Conservation (phyloP, 2,888 invertebrate species). For the Rhodophaea formosa region DNA sequence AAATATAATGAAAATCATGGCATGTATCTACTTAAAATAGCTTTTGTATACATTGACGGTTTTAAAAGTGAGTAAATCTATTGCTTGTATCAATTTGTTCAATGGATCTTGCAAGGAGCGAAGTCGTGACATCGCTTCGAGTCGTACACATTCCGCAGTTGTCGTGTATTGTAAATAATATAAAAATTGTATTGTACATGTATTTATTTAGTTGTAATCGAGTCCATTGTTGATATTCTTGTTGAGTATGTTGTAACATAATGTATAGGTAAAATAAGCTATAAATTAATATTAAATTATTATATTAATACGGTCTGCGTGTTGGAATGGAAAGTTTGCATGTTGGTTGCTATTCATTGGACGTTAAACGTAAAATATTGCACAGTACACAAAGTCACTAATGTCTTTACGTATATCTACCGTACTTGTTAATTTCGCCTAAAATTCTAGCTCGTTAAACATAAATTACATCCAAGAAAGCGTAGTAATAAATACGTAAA, state of each 20-base stretch:
- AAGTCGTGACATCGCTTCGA: neutral
- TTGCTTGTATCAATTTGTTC: conserved; percentile 2
- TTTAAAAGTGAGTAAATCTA: too few relatives aligned
- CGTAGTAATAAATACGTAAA: too few relatives aligned
- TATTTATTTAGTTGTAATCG: conserved; percentile 68
- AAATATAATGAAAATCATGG: too few relatives aligned
- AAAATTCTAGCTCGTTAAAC: too few relatives aligned
- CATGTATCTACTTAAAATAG: too few relatives aligned
- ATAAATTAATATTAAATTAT: conserved; percentile 39
- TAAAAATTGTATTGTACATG: conserved; percentile 35
- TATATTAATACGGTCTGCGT: conserved; percentile 21
- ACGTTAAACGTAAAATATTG: neutral
- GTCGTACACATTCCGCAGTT: conserved; percentile 10
- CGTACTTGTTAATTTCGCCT: too few relatives aligned
- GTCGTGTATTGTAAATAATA: neutral
- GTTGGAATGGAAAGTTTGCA: neutral
- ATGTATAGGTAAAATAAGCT: conserved; percentile 48
- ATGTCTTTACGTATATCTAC: neutral
- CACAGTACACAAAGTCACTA: neutral
- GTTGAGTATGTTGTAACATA: conserved; percentile 77
- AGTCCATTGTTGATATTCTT: conserved; percentile 81
- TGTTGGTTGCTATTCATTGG: too few relatives aligned
- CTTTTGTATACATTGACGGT: too few relatives aligned
- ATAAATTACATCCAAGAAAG: too few relatives aligned
- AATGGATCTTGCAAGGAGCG: neutral